phyloP scores from a whole-genome alignment of 2,797 vertebrate genomes.

The Bradypodion ventrale region DNA sequence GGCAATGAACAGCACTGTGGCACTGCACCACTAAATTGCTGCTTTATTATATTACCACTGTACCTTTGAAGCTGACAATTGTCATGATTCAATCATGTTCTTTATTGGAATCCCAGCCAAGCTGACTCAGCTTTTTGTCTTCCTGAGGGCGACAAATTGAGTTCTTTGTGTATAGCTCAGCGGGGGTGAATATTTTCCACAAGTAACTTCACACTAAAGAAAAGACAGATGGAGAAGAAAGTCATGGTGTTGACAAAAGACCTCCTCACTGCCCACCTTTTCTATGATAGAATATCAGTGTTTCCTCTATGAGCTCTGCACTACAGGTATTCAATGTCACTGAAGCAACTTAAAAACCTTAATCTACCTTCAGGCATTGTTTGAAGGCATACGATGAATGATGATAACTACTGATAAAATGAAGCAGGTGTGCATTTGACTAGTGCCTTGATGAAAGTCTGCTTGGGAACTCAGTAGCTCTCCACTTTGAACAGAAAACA shows the following conservation, averaged over 20 bases:
- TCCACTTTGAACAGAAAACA: neutral
- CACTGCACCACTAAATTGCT: neutral
- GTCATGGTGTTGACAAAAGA: neutral
- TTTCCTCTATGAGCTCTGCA: neutral
- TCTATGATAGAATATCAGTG: neutral
- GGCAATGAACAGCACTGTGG: neutral
- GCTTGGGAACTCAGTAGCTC: neutral
- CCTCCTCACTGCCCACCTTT: too few species aligned
- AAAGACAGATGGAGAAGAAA: neutral
- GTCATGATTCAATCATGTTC: conserved; percentile 23
- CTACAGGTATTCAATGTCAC: neutral
- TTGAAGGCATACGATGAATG: neutral
- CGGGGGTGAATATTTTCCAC: neutral
- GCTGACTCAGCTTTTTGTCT: conserved; percentile 12
- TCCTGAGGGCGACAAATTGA: neutral
- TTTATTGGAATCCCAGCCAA: conserved; percentile 30
- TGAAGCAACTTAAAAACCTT: neutral
- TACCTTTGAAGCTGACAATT: conserved; percentile 22
- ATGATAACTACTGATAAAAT: neutral
- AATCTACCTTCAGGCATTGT: neutral
- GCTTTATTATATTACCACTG: conserved; percentile 29
- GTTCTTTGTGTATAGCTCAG: neutral
- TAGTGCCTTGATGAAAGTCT: too few species aligned
- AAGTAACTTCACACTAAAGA: neutral
- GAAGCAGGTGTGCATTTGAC: neutral